A percentile compares a stretch with the other conserved stretches of the same genome.
Evolutionary conservation across 64 coral and sea anemone genomes (phyloP).

Genomic region (Montipora capricornis): DNA sequence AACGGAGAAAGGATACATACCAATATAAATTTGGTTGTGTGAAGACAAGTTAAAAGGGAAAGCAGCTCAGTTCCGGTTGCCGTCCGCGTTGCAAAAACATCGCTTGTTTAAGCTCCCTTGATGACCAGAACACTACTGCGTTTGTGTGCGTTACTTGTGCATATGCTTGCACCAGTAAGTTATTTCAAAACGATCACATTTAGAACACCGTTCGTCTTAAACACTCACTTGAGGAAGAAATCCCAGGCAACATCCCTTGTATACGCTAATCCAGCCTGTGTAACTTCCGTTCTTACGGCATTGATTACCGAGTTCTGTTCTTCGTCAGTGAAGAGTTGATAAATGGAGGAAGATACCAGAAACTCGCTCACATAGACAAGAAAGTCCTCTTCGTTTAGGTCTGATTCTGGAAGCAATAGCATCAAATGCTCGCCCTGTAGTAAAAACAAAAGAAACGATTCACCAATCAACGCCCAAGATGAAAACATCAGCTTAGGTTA

Average conservation of each 20-base stretch:
- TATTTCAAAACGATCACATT: background rate
- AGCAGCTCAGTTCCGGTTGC: too few relatives aligned
- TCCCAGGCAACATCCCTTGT: conserved; percentile 98
- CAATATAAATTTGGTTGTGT: too few relatives aligned
- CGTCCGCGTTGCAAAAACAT: too few relatives aligned
- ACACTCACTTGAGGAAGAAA: conserved; percentile 95
- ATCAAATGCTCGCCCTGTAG: conserved; percentile 91
- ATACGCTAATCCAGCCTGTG: conserved; percentile 94
- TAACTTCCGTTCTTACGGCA: conserved; percentile 95
- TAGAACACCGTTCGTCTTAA: background rate
- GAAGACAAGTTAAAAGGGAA: too few relatives aligned
- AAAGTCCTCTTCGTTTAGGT: conserved; percentile 83
- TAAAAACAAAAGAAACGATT: background rate
- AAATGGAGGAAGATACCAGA: conserved; percentile 93
- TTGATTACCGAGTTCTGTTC: conserved; percentile 97
- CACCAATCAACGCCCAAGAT: background rate
- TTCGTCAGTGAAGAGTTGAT: conserved; percentile 93
- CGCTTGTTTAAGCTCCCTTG: too few relatives aligned
- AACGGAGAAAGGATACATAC: too few relatives aligned
- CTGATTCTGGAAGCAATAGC: conserved; percentile 88
- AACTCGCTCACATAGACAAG: conserved; percentile 96
- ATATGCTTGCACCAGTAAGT: background rate
- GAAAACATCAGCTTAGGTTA: background rate
- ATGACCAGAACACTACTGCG: too few relatives aligned
- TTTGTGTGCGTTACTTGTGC: too few relatives aligned